These are phyloP conservation scores for Lophura swinhoii DNA, from an alignment of 2,797 vertebrate genomes.

Conservation along the genomic window DNA sequence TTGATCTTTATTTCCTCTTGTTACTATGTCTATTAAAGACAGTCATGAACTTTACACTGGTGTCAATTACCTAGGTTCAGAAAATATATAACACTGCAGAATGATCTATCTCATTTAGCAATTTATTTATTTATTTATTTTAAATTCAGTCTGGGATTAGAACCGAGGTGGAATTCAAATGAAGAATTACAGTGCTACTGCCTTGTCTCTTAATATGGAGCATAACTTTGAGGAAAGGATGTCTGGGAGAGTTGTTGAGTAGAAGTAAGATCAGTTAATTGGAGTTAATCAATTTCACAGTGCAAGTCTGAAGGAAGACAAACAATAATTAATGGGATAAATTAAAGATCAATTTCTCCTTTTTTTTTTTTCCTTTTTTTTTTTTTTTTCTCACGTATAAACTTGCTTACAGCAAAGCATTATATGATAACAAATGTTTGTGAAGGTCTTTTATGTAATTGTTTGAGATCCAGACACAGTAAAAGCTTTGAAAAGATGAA, in stretches of 20 bases:
- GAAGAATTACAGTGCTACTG: background rate
- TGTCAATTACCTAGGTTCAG: background rate
- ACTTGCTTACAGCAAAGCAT: background rate
- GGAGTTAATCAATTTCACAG: background rate
- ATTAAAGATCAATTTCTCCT: background rate
- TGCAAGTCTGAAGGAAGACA: background rate
- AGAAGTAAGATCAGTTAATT: background rate
- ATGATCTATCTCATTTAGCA: background rate
- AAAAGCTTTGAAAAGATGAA: background rate
- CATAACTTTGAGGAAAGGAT: background rate
- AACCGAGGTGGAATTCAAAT: background rate
- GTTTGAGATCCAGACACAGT: background rate
- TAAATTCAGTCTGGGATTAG: background rate
- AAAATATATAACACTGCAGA: background rate
- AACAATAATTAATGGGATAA: background rate
- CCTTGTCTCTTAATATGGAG: background rate
- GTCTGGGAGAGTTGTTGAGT: background rate
- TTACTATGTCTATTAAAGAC: background rate
- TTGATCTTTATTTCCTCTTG: background rate
- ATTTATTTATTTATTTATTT: background rate
- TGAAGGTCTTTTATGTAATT: background rate
- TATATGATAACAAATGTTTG: background rate
- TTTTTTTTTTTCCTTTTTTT: background rate
- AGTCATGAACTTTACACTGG: background rate
- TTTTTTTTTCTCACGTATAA: background rate